Conservation (phyloP, 2,888 invertebrate species). For the Acanthosepion pharaonis region DNA sequence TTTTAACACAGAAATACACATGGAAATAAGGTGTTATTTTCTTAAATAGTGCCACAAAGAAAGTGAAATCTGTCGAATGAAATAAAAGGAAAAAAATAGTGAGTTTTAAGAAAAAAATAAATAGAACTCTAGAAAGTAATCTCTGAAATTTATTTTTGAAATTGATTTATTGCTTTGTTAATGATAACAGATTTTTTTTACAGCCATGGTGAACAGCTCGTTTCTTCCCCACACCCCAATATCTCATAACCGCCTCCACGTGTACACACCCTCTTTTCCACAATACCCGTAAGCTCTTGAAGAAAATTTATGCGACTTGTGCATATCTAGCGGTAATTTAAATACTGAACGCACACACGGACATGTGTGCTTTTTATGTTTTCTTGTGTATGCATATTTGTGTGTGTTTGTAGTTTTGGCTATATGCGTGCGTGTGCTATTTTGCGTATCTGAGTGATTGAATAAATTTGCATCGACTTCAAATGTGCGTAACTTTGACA, state of each 20-base stretch:
- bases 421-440: background rate
- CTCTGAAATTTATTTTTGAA: background rate
- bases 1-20: background rate
- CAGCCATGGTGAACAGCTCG: background rate
- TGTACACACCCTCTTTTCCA: background rate
- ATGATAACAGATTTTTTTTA: slow-evolving; percentile 6
- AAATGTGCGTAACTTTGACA: no score
- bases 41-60: background rate
- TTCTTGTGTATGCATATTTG: background rate
- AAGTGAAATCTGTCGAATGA: background rate
- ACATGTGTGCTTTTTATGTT: background rate
- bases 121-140: background rate
- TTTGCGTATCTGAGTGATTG: no score
- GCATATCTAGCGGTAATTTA: background rate
- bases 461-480: no score
- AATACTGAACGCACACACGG: background rate
- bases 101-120: background rate
- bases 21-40: background rate
- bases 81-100: background rate
- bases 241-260: background rate
- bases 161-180: slow-evolving; percentile 21
- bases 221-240: background rate
- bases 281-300: background rate
- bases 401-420: background rate
- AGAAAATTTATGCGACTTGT: background rate